Evolutionary conservation across 2,888 invertebrate genomes (phyloP).

Genomic region (Galeruca laticollis): DNA sequence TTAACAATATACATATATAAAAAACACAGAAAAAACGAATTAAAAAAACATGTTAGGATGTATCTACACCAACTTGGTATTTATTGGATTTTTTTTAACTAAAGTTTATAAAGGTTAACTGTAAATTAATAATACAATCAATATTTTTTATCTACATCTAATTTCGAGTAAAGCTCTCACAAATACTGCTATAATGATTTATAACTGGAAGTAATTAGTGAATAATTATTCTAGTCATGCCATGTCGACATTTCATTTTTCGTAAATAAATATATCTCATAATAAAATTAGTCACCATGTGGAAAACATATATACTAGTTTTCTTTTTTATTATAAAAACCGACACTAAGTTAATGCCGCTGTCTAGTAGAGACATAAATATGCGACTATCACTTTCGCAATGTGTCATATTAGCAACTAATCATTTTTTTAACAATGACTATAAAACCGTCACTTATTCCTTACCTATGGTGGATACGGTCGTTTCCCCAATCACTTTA

Average conservation of each 20-base stretch:
- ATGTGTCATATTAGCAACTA: conserved; percentile 31
- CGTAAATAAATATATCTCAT: not conserved
- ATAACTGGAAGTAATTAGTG: not conserved
- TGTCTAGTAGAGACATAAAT: conserved; percentile 17
- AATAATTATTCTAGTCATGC: not conserved
- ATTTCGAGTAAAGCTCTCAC: not conserved
- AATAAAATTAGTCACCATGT: conserved; percentile 6
- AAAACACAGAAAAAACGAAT: no score
- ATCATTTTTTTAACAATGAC: conserved; percentile 21
- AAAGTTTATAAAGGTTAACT: no score
- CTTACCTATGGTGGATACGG: conserved; percentile 17
- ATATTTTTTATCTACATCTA: not conserved
- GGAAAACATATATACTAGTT: not conserved
- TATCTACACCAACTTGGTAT: no score
- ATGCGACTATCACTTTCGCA: conserved; percentile 33
- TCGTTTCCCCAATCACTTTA: not conserved
- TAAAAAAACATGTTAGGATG: no score
- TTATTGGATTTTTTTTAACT: no score
- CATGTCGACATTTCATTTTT: not conserved
- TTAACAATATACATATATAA: no score
- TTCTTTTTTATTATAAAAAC: conserved; percentile 12
- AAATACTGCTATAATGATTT: not conserved
- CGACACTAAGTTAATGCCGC: conserved; percentile 17
- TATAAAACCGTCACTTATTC: conserved; percentile 29
- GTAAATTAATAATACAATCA: not conserved